Evolutionary conservation across 2,888 invertebrate species (phyloP).

Genomic region (Lobophora halterata): DNA sequence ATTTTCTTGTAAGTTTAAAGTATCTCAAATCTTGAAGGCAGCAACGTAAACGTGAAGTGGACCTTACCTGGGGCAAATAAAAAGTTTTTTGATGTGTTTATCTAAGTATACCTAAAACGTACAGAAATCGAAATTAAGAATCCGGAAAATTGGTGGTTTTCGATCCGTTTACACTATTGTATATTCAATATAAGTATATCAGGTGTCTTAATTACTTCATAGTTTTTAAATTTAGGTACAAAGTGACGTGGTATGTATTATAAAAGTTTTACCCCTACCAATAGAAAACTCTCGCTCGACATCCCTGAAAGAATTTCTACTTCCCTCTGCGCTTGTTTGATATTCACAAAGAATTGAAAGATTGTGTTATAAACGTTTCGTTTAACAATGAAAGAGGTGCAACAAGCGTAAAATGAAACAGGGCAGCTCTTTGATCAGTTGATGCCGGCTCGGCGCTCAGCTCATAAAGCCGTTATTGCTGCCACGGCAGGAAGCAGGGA

Average conservation of each 20-base stretch:
- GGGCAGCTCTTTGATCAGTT: conserved; percentile 72
- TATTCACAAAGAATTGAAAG: conserved; percentile 45
- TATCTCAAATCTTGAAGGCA: conserved; percentile 11
- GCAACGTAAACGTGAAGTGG: too few species aligned
- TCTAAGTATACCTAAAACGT: too few species aligned
- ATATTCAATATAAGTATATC: conserved; percentile 1
- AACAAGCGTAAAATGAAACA: conserved; percentile 71
- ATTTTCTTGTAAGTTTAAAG: conserved; percentile 17
- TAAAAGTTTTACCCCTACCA: too few species aligned
- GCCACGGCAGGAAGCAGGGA: conserved; percentile 69
- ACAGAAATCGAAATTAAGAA: too few species aligned
- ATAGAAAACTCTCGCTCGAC: too few species aligned
- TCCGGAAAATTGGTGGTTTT: too few species aligned
- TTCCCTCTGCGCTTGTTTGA: conserved; percentile 13
- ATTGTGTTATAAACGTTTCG: conserved; percentile 64
- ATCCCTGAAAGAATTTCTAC: too few species aligned
- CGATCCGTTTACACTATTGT: too few species aligned
- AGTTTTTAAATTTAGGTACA: too few species aligned
- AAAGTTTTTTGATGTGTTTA: too few species aligned
- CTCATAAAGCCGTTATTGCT: conserved; percentile 74
- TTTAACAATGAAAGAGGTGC: conserved; percentile 63
- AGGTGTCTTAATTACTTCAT: conserved; percentile 10
- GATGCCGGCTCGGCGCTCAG: conserved; percentile 61
- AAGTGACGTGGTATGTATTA: too few species aligned
- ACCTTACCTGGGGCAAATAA: too few species aligned